Evolutionary conservation across 2,113 vertebrate species (phyloP), one percentile per base, ranked within the genome.

Genomic region (Cacatua alba): DNA sequence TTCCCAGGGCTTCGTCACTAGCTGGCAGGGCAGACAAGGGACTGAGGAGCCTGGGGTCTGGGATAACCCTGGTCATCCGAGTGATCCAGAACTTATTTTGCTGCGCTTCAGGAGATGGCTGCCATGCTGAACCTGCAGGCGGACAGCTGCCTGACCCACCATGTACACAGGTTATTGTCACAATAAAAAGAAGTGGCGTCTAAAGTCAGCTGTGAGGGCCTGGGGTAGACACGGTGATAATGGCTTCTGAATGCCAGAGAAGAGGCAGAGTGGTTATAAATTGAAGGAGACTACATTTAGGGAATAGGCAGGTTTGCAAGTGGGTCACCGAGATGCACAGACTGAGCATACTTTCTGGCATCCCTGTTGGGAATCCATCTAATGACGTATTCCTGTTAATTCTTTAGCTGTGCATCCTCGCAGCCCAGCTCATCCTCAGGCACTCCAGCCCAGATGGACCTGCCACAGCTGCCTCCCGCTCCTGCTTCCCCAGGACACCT

Each of bases 391-490:
- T 59, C 77, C 72, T 9, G 3, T n/a, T 70, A 35, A 31, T 49
- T 76, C 92, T 59, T 29, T 17, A 62, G 53, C 9, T 28, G 39
- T n/a, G 74, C 69, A 17, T 92, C 43, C 65, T 81, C 65, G 3
- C 75, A 35, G 70, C 63, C 67, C 0, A 0, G 67, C 11, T 17
- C 25, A 17, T 69, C 90, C 92, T n/a, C 26, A 28, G 88, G 92
- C 17, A 0, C 46, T 90, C 35, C 69, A 85, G 88, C 83, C 71
- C 94, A 78, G 90, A 86, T 87, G 93, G 85, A 79, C 24, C 15
- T n/a, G 80, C 67, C 95, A 78, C 92, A 88, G 94, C 96, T 93
- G 87, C 82, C 84, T 82, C 91, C 88, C 0, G 1, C 62, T 90
- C 59, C 64, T 6, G 0, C 43, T 35, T 78, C 18, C 85, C 35